Percentiles rank a stretch among this genome's conserved stretches.
Evolutionary conservation across 2,113 vertebrate genomes (phyloP).

Genomic region (Chamaetylas fuelleborni): DNA sequence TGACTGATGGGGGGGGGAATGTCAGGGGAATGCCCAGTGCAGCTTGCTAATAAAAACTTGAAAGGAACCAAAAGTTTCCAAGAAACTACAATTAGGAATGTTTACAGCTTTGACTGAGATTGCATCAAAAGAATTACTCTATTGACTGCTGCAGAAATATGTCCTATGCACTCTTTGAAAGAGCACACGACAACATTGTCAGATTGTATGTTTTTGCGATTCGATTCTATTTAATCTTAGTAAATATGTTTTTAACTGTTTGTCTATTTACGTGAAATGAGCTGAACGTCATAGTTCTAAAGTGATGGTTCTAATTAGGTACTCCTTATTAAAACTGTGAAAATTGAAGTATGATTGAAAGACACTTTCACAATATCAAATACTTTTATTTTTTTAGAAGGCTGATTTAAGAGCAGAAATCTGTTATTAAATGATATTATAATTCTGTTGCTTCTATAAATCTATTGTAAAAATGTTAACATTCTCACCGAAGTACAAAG

Average conservation of each 20-base stretch:
- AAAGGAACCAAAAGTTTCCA: slow-evolving; percentile 60
- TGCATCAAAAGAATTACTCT: slow-evolving; percentile 43
- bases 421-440: slow-evolving; percentile 10
- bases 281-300: slow-evolving; percentile 21
- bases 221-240: slow-evolving; percentile 52
- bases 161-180: slow-evolving; percentile 72
- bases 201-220: slow-evolving; percentile 60
- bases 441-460: slow-evolving; percentile 44
- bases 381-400: slow-evolving; percentile 71
- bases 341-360: slow-evolving; percentile 53
- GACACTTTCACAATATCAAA: slow-evolving; percentile 23
- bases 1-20: background rate
- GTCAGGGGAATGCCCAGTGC: slow-evolving; percentile 28
- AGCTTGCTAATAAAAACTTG: slow-evolving; percentile 66
- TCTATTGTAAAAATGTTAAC: slow-evolving; percentile 19
- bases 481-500: background rate
- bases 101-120: slow-evolving; percentile 63
- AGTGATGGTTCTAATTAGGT: slow-evolving; percentile 45
- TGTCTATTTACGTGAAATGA: slow-evolving; percentile 45
- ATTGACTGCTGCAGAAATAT: slow-evolving; percentile 65
- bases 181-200: slow-evolving; percentile 66
- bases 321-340: slow-evolving; percentile 59
- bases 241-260: slow-evolving; percentile 58
- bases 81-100: slow-evolving; percentile 49
- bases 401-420: slow-evolving; percentile 32